Conservation (phyloP, 2,797 vertebrate genomes). For the Geotrypetes seraphini region DNA sequence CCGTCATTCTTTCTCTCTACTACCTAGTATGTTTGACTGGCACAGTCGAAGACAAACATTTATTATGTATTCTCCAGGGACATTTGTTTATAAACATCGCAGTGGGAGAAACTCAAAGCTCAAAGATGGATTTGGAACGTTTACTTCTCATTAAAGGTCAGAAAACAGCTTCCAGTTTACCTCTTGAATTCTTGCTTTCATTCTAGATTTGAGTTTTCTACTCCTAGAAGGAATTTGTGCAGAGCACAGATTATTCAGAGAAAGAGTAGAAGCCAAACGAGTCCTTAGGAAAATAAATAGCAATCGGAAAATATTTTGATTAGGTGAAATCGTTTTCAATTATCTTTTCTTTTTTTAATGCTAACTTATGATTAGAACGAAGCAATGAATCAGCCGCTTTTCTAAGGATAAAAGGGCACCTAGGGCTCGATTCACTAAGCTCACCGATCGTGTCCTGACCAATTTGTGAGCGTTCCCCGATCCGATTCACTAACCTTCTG, state of each 20-base stretch:
- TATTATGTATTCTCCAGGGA: constrained; percentile 1
- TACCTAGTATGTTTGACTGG: neutral
- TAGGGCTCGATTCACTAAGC: too few species aligned
- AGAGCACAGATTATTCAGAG: constrained; percentile 29
- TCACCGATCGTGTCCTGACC: too few species aligned
- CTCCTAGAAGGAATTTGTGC: too few species aligned
- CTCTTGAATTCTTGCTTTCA: too few species aligned
- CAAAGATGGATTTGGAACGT: constrained; percentile 19
- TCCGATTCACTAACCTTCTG: too few species aligned
- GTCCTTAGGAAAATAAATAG: constrained; percentile 61
- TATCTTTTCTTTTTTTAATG: constrained; percentile 14
- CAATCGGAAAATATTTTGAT: constrained; percentile 63
- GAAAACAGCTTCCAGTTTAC: too few species aligned
- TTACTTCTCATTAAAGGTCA: too few species aligned
- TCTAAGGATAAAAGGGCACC: neutral
- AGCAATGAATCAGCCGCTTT: neutral
- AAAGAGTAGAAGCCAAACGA: constrained; percentile 49
- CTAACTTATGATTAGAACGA: constrained; percentile 4
- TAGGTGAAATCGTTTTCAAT: constrained; percentile 53
- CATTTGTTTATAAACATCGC: constrained; percentile 18
- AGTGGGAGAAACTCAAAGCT: constrained; percentile 1
- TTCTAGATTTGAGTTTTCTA: constrained; percentile 34
- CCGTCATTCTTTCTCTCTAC: too few species aligned
- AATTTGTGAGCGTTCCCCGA: too few species aligned
- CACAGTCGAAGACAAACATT: accelerated